Percentiles rank a stretch among this genome's conserved stretches.
Conservation (phyloP, 2,888 invertebrate genomes). For the Drosophila dives region DNA sequence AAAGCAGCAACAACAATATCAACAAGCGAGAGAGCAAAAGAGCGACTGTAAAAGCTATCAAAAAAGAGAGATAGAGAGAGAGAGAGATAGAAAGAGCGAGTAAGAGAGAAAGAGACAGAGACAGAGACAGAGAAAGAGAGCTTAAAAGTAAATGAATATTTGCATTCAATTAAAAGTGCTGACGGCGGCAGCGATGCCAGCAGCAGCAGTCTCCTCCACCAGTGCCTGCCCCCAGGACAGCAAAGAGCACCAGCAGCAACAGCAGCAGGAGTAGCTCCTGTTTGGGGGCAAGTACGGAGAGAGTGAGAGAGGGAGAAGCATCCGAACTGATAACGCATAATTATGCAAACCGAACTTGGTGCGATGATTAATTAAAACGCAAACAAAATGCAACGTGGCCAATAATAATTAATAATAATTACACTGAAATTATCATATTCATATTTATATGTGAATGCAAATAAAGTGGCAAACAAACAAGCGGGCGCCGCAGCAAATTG, state of each 20-base stretch:
- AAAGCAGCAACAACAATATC: constrained; percentile 20
- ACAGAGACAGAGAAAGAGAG: constrained; percentile 7
- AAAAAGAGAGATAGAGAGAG: neutral
- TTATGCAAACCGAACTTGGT: constrained; percentile 29
- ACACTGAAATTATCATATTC: constrained; percentile 35
- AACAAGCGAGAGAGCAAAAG: neutral
- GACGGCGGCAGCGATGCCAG: constrained; percentile 70
- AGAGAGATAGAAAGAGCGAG: neutral
- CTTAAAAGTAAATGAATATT: constrained; percentile 62
- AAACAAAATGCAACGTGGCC: constrained; percentile 58
- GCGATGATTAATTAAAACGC: constrained; percentile 63
- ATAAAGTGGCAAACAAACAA: constrained; percentile 7
- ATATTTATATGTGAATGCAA: constrained; percentile 2
- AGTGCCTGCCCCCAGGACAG: constrained; percentile 27
- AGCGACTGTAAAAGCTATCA: neutral
- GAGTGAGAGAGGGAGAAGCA: neutral
- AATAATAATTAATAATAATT: constrained; percentile 68
- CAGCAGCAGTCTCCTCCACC: constrained; percentile 18
- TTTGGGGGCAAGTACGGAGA: constrained; percentile 21
- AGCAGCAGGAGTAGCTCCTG: constrained; percentile 22
- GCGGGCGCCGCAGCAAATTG: neutral
- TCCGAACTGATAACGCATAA: constrained; percentile 48
- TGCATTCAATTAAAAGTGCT: constrained; percentile 65
- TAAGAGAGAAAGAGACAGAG: neutral
- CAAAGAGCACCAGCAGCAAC: constrained; percentile 25